These are phyloP conservation scores for Poliocrania exsul DNA, from an alignment of 2,797 vertebrate species.

Conservation along the genomic window DNA sequence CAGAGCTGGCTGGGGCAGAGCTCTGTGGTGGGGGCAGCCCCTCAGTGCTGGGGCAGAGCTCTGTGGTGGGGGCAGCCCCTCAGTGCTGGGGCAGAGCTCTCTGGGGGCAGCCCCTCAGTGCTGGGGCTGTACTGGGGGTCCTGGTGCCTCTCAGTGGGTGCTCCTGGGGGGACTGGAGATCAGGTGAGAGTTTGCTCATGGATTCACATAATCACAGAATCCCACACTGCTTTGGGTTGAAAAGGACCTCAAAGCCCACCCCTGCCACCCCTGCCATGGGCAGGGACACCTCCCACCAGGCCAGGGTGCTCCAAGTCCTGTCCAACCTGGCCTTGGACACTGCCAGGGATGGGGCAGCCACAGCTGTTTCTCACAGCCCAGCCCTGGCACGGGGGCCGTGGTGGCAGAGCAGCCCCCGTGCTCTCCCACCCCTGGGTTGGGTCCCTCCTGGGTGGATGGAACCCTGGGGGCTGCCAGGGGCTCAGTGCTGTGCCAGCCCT, in stretches of 20 bases:
- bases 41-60: background rate
- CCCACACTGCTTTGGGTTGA: background rate
- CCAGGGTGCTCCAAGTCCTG: background rate
- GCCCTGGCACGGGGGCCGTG: accelerated
- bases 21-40: no score
- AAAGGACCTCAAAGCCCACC: accelerated
- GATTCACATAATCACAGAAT: background rate
- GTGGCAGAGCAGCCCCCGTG: background rate
- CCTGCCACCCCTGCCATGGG: background rate
- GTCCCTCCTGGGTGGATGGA: background rate
- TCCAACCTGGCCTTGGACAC: background rate
- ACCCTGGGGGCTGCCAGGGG: accelerated
- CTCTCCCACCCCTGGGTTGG: accelerated
- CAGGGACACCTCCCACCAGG: background rate
- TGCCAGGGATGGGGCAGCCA: background rate
- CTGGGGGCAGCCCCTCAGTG: background rate
- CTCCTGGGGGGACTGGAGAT: accelerated
- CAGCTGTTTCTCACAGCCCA: accelerated
- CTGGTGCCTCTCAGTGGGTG: accelerated
- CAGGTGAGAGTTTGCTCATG: background rate
- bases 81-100: background rate
- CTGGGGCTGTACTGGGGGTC: accelerated
- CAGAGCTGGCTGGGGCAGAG: background rate
- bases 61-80: no score
- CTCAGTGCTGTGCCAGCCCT: accelerated